Base-by-base conservation (phyloP, 2,888 invertebrate species). In the Chrysolina americana region DNA sequence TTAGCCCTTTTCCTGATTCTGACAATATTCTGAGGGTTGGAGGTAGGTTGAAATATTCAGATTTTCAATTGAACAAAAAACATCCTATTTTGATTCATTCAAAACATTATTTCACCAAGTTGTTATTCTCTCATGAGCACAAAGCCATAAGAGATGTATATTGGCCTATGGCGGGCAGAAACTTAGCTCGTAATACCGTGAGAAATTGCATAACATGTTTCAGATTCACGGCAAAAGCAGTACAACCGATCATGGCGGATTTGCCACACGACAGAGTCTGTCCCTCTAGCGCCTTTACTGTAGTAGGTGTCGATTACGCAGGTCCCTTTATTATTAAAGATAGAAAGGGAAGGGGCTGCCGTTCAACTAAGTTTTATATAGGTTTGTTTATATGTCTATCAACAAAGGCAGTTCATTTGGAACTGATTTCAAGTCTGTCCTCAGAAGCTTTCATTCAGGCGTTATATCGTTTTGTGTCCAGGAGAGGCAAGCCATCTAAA, bases 381-480 rank as follows among this genome's bases (percentile, higher is more conserved):
- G 77, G 66, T n/a, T 50, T 76, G 13, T 76, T 70, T 77, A 50
- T 78, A 63, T 73, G 76, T 53, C 70, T 68, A 13, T n/a, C 71
- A n/a, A 75, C 73, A 13, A 72, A 73, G 48, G 83, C 84, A 0
- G 62, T 84, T n/a, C 82, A 84, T 59, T 36, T 84, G 17, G 82
- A 84, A 68, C 36, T 81, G 10, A 81, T 81, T 0, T 68, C 74
- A 10, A 75, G 75, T 41, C 62, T 82, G 1, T 65, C 78, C 3
- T 77, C 81, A 2, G 79, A 80, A 41, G 63, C 77, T 5, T 82
- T 83, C 66, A 28, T 83, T 10, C 76, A 75, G 3, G 66, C 80
- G 8, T 68, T 82, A 17, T n/a, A 73, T 21, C 77, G 82, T 2
- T 83, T 84, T 66, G 77, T 82, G 13, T 69, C 81, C 5, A 62